Base-by-base conservation (phyloP, 37 sponge, comb jelly and placozoan species). In the Hexactinellida sp. region DNA sequence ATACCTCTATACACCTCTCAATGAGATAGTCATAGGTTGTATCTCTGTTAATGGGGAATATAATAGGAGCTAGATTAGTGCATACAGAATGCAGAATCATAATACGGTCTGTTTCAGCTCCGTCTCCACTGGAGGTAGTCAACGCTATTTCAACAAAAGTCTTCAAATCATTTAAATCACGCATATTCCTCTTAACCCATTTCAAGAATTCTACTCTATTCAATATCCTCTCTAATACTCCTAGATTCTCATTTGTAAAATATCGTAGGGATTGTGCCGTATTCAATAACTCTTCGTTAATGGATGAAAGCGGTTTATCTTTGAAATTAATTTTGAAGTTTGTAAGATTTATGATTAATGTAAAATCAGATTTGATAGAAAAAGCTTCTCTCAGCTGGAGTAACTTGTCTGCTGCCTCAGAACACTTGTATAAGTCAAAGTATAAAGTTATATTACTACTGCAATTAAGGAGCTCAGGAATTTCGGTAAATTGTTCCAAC, bases 1-100 rank as follows among this genome's bases (percentile, higher is more conserved):
- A 63, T 63, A 63, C 76, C 13, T 63, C 76, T 63, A 3, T 63
- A 63, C 76, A 63, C 13, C 76, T 10, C 30, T 63, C 76, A 25
- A 63, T 63, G 76, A 63, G 76, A n/a, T 63, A 63, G 34, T 63
- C 30, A n/a, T n/a, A 63, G 3, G 76, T 63, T 23, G 76, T 63
- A 10, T 63, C 28, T 25, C 76, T 63, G 76, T 63, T n/a, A 21
- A 63, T n/a, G 5, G 21, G 3, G 76, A 63, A 63, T 63, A 63
- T 63, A 3, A 63, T 10, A 3, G 76, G 76, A 63, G 76, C 76
- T 32, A 63, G 13, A 23, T 63, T 63, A n/a, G 76, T 63, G 76
- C 76, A 63, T 3, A 63, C 76, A 21, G 76, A 63, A 28, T 63
- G 76, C 5, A 63, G 76, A 25, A 63, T 63, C 76, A 63, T 63